These are phyloP conservation scores for Mandrillus leucophaeus DNA, from an alignment of 2,113 vertebrate species.

Conservation along the genomic window DNA sequence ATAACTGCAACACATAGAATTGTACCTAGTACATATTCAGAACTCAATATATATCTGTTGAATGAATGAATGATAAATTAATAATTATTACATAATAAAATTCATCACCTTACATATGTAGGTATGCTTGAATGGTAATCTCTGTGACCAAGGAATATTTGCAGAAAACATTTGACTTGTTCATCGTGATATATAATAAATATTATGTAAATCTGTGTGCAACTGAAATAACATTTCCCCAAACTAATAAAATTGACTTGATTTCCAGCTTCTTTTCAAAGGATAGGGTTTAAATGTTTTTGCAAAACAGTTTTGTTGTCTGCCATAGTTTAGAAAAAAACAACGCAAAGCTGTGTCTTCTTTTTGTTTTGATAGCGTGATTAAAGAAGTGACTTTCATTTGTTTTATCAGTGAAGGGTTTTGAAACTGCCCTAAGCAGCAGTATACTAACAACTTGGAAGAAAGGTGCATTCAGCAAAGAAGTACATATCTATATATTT, in stretches of 20 bases:
- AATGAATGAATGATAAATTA: background rate
- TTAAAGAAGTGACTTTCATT: slow-evolving; percentile 54
- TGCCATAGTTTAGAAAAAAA: background rate
- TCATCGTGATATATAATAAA: background rate
- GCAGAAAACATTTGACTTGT: background rate
- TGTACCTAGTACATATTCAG: background rate
- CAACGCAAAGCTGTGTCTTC: background rate
- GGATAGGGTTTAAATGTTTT: background rate
- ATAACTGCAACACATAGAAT: background rate
- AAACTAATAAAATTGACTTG: slow-evolving; percentile 9
- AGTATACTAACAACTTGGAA: background rate
- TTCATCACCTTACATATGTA: background rate
- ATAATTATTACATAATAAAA: background rate
- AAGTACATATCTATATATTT: background rate
- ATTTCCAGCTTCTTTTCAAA: background rate
- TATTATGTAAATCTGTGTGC: background rate
- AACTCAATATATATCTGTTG: background rate
- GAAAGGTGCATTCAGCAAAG: background rate
- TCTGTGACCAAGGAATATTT: background rate
- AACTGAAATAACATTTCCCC: background rate
- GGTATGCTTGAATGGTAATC: background rate
- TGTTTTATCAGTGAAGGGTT: slow-evolving; percentile 16
- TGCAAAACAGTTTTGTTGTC: background rate
- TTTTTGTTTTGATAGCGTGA: slow-evolving; percentile 31
- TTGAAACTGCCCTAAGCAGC: background rate